Evolutionary conservation across 2,888 invertebrate genomes (phyloP).

Genomic region (Dilophus febrilis): DNA sequence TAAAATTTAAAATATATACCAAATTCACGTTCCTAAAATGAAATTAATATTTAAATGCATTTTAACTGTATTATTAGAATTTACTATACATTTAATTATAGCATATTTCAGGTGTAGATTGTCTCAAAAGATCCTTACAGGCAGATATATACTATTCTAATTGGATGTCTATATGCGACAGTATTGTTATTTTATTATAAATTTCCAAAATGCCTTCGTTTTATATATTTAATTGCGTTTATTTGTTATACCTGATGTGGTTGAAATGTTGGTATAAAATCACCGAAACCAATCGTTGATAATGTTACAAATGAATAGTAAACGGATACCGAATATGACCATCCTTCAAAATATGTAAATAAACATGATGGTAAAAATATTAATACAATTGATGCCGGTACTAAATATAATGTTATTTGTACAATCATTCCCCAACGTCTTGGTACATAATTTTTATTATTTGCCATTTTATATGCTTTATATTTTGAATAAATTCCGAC

Average conservation of each 20-base stretch:
- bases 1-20: conserved; percentile 43
- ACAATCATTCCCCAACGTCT: conserved; percentile 54
- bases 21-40: conserved; percentile 14
- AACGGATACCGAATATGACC: conserved; percentile 68
- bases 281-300: conserved; percentile 83
- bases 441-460: conserved; percentile 44
- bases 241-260: conserved; percentile 20
- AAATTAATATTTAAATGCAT: not conserved
- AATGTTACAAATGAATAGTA: conserved; percentile 79
- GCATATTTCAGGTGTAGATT: too few relatives aligned
- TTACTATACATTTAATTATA: too few relatives aligned
- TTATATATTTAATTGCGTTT: too few relatives aligned
- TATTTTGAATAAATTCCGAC: conserved; percentile 55
- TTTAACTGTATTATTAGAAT: not conserved
- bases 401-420: conserved; percentile 61
- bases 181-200: too few relatives aligned
- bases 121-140: too few relatives aligned
- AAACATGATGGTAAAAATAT: conserved; percentile 72
- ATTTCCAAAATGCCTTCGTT: too few relatives aligned
- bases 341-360: conserved; percentile 69
- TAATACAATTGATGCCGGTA: conserved; percentile 73
- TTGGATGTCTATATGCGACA: too few relatives aligned
- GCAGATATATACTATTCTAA: too few relatives aligned
- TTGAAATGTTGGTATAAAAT: conserved; percentile 53
- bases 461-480: conserved; percentile 46